Base-by-base conservation (phyloP, 2,113 vertebrate genomes). In the Sardina pilchardus region DNA sequence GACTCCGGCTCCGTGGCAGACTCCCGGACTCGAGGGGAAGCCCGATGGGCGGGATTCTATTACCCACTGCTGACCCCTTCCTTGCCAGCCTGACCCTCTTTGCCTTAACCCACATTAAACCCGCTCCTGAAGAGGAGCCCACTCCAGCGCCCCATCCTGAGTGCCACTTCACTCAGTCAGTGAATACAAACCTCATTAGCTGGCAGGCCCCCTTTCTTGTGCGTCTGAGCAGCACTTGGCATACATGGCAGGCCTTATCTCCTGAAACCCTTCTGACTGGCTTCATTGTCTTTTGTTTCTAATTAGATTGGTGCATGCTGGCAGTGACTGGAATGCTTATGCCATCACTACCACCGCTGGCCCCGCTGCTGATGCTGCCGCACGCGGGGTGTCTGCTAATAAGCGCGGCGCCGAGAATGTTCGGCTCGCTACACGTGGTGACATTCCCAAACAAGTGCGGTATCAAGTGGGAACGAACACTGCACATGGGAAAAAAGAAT, bases 101-200 rank as follows among this genome's bases (percentile, higher is more conserved):
- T 63, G 85, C 86, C 87, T 81, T 87, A 82, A 88, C 82, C 44
- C 47, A 12, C 88, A 84, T 88, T 59, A 19, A 44, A 83, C 84
- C 39, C 83, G 82, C 85, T 84, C 53, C 87, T 85, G 88, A 89
- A 89, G 91, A 86, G 89, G 85, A 67, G 43, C 80, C 85, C 50
- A 47, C 81, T 85, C 45, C 42, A 82, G 80, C 75, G 78, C 81
- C 44, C 82, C 84, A 75, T 80, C 81, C 59, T 30, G 21, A 71
- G 86, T 82, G 45, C 83, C 67, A 85, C 83, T 86, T 85, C 85
- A 88, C 87, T 86, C 81, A 26, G 34, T 21, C 50, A 45, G 82
- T 84, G 78, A 90, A 90, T 88, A 85, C 90, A 59, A 84, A 90
- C 87, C 88, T 90, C 88, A 90, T 90, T 89, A 90, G 85, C 86